Base-by-base conservation (phyloP, 2,797 vertebrate genomes). In the Gastrophryne carolinensis region DNA sequence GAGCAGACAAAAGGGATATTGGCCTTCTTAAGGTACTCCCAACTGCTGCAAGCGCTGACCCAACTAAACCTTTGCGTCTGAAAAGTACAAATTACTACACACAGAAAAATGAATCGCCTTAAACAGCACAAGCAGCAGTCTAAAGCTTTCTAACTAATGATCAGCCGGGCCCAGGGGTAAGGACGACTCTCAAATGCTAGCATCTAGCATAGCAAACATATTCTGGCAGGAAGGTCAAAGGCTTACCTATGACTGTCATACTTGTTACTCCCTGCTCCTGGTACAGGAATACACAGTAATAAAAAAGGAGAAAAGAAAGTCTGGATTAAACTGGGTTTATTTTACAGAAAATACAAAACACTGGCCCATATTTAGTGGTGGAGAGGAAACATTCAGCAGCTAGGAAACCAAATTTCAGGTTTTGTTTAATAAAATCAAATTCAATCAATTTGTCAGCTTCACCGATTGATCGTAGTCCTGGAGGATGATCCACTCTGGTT, bases 1-100 rank as follows among this genome's bases (percentile, higher is more conserved):
- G n/a, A n/a, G n/a, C n/a, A n/a, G n/a, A n/a, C n/a, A n/a, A n/a
- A n/a, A n/a, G n/a, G n/a, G n/a, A n/a, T n/a, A n/a, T n/a, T n/a
- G n/a, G n/a, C n/a, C n/a, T n/a, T n/a, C n/a, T n/a, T n/a, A n/a
- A n/a, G n/a, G n/a, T n/a, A n/a, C n/a, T n/a, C n/a, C n/a, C n/a
- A n/a, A n/a, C n/a, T n/a, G n/a, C n/a, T n/a, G n/a, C n/a, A n/a
- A n/a, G n/a, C n/a, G n/a, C n/a, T 44, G 1, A 2, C 39, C 39
- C 39, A 44, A 17, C 7, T 44, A n/a, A 44, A 44, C 39, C 7
- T n/a, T n/a, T n/a, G n/a, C 15, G 2, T 5, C 0, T n/a, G 4
- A 44, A 44, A 44, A 44, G 15, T 15, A 44, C 4, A 44, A 96
- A 29, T 95, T 93, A 96, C 96, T 99, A 84, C 2, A 89, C 82